Conservation (phyloP, 1,140 invertebrate species). For the Bombyx mandarina region DNA sequence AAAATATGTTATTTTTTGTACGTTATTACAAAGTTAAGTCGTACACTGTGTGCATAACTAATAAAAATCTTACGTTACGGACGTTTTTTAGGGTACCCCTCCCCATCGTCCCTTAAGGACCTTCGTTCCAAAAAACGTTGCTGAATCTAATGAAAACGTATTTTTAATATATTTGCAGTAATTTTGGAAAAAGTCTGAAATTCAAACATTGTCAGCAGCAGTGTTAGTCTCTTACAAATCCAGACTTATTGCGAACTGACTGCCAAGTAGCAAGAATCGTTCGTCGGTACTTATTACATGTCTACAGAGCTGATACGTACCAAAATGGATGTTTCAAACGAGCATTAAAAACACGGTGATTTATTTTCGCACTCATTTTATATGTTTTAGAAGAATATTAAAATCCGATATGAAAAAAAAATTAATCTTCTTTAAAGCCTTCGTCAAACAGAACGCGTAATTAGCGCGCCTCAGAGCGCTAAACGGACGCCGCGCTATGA, state of each 20-base stretch:
- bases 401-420: not conserved
- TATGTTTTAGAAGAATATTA: not conserved
- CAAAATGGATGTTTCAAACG: not conserved
- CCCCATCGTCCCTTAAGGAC: too few relatives aligned
- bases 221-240: constrained; percentile 47
- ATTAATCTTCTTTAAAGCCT: too few relatives aligned
- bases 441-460: too few relatives aligned
- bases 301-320: constrained; percentile 25
- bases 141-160: too few relatives aligned
- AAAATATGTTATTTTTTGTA: too few relatives aligned
- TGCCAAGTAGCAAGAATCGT: constrained; percentile 47
- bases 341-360: not conserved
- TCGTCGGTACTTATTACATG: constrained; percentile 20
- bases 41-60: too few relatives aligned
- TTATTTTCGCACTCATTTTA: not conserved
- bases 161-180: not conserved
- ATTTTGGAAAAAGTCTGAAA: not conserved
- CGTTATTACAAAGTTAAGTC: too few relatives aligned
- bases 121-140: too few relatives aligned
- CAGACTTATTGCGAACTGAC: constrained; percentile 58
- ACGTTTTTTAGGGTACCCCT: too few relatives aligned
- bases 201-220: constrained; percentile 16
- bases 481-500: too few relatives aligned
- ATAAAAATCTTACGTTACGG: too few relatives aligned
- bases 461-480: too few relatives aligned